These are phyloP conservation scores for Melinaea menophilus DNA, from an alignment of 2,888 invertebrate species.

Conservation along the genomic window DNA sequence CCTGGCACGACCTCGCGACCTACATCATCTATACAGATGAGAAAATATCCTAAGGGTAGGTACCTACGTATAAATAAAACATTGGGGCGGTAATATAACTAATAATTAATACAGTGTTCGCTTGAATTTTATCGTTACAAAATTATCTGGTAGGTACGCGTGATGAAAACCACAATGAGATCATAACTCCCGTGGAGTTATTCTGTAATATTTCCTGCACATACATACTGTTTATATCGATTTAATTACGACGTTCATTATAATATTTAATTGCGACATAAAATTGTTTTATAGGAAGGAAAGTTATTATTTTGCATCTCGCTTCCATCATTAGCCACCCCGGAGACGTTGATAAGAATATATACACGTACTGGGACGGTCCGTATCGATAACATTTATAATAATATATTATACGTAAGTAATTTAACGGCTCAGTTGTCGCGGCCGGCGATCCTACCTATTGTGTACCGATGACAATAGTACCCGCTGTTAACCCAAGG, in stretches of 20 bases:
- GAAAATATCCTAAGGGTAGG: slow-evolving; percentile 17
- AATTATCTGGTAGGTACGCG: background rate
- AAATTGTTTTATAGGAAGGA: background rate
- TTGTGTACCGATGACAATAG: slow-evolving; percentile 67
- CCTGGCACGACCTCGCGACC: slow-evolving; percentile 57
- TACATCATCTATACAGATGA: slow-evolving; percentile 42
- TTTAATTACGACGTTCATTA: background rate
- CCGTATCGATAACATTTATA: slow-evolving; percentile 4
- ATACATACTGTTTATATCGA: slow-evolving; percentile 4
- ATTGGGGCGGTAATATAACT: no score
- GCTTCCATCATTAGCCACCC: background rate
- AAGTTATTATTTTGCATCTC: background rate
- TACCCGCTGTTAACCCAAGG: slow-evolving; percentile 73
- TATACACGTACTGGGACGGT: background rate
- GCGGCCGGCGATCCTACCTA: slow-evolving; percentile 61
- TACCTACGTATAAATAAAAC: background rate
- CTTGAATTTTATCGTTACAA: background rate
- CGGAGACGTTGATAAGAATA: background rate
- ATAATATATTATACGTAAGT: slow-evolving; percentile 10
- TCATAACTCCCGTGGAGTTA: slow-evolving; percentile 8
- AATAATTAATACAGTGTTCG: background rate
- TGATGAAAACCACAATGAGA: slow-evolving; percentile 14
- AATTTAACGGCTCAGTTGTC: slow-evolving; percentile 42
- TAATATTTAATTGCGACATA: no score
- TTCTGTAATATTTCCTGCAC: slow-evolving; percentile 9